phyloP scores from a whole-genome alignment of 2,888 invertebrate species.

The Odontomyia ornata region DNA sequence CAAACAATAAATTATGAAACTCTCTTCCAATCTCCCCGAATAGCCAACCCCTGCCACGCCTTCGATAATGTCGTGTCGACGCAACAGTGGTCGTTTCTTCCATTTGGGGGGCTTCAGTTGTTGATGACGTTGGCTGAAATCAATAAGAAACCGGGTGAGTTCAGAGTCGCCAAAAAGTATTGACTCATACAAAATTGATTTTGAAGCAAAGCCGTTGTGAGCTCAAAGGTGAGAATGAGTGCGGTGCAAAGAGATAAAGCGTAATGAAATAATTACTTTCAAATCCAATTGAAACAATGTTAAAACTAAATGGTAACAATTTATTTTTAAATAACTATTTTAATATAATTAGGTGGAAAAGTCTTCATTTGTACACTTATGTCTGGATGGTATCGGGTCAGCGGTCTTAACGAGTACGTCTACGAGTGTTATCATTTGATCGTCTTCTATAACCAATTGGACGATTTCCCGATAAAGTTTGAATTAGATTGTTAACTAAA shows the following conservation, averaged over 20 bases:
- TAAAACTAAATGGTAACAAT: not conserved
- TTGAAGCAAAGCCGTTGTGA: too few species aligned
- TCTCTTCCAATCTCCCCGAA: constrained; percentile 57
- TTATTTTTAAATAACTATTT: not conserved
- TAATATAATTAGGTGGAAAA: not conserved
- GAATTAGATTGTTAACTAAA: constrained; percentile 45
- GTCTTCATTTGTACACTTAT: not conserved
- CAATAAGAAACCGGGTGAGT: not conserved
- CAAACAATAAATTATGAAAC: not conserved
- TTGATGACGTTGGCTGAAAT: constrained; percentile 15
- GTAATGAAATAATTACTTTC: too few species aligned
- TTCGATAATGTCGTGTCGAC: not conserved
- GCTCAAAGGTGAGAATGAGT: too few species aligned
- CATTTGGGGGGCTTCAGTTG: constrained; percentile 4
- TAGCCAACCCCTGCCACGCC: constrained; percentile 51
- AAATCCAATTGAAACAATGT: not conserved
- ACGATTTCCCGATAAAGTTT: constrained; percentile 47
- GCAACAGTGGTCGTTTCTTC: not conserved
- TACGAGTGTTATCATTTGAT: not conserved
- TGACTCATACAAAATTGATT: too few species aligned
- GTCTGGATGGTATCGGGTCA: not conserved
- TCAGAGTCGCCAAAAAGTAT: not conserved
- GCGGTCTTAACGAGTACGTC: not conserved
- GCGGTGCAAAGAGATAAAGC: too few species aligned
- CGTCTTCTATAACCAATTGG: constrained; percentile 34